Percentiles rank a stretch among this genome's conserved stretches.
phyloP scores from a whole-genome alignment of 1,140 invertebrate genomes.

The Drosophila arawakana region DNA sequence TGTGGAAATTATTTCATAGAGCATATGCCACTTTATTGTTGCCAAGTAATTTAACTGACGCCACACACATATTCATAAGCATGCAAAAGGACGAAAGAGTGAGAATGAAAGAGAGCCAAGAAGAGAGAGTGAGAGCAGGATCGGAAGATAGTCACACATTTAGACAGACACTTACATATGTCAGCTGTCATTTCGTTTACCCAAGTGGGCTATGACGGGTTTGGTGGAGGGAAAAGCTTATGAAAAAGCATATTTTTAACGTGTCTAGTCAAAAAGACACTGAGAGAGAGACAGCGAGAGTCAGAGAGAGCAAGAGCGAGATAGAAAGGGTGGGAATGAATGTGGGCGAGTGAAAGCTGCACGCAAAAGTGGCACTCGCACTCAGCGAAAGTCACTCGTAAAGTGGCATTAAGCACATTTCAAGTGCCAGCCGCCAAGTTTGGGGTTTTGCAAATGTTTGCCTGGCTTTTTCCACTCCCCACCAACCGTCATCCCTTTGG shows the following conservation, averaged over 20 bases:
- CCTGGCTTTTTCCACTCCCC: constrained; percentile 43
- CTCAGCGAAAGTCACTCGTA: constrained; percentile 79
- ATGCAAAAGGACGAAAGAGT: background rate
- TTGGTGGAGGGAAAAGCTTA: constrained; percentile 23
- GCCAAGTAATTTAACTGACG: constrained; percentile 81
- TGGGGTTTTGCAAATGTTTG: constrained; percentile 68
- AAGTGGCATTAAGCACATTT: constrained; percentile 81
- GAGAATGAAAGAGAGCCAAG: constrained; percentile 3
- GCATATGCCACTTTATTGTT: constrained; percentile 78
- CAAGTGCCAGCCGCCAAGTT: constrained; percentile 70
- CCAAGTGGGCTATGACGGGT: constrained; percentile 26
- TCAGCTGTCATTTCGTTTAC: constrained; percentile 78
- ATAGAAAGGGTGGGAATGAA: constrained; percentile 1
- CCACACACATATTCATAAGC: constrained; percentile 40
- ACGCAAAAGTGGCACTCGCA: constrained; percentile 77
- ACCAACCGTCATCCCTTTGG: background rate
- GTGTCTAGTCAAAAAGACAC: constrained; percentile 45
- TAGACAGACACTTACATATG: constrained; percentile 74
- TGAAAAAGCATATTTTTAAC: constrained; percentile 58
- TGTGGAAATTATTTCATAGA: constrained; percentile 70
- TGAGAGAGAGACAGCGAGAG: background rate
- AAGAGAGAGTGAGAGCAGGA: constrained; percentile 16
- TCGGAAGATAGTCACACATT: constrained; percentile 27
- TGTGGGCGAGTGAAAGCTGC: constrained; percentile 43
- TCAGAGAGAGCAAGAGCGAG: background rate